These are phyloP conservation scores for Tiphia femorata DNA, from an alignment of 2,888 invertebrate genomes.

Conservation along the genomic window DNA sequence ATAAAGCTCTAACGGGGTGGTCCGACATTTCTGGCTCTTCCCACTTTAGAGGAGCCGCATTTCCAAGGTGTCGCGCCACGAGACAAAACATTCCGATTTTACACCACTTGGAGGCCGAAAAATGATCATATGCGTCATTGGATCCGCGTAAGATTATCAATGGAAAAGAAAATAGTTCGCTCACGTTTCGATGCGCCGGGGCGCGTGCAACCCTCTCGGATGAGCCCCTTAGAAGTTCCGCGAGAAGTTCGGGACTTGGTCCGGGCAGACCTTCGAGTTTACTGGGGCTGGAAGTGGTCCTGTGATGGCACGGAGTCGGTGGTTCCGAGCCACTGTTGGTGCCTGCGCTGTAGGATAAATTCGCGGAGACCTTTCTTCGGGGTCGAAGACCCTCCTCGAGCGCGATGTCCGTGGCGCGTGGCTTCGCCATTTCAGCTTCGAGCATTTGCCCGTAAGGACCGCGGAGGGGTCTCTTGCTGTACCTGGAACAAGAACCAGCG, in stretches of 20 bases:
- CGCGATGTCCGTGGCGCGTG: slow-evolving; percentile 68
- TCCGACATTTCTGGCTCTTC: too few relatives aligned
- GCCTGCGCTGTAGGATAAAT: slow-evolving; percentile 67
- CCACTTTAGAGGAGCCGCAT: too few relatives aligned
- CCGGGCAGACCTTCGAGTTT: slow-evolving; percentile 77
- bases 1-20: too few relatives aligned
- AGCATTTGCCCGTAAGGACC: slow-evolving; percentile 86
- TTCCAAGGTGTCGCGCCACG: too few relatives aligned
- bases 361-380: slow-evolving; percentile 75
- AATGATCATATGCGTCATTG: not conserved
- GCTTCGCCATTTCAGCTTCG: slow-evolving; percentile 85
- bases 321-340: slow-evolving; percentile 63
- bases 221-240: slow-evolving; percentile 83
- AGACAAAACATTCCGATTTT: too few relatives aligned
- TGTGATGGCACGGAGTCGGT: slow-evolving; percentile 77
- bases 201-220: slow-evolving; percentile 79
- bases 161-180: too few relatives aligned
- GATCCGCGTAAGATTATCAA: not conserved
- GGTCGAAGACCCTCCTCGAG: slow-evolving; percentile 65
- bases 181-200: slow-evolving; percentile 61
- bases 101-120: too few relatives aligned
- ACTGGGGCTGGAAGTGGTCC: slow-evolving; percentile 85
- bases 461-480: slow-evolving; percentile 81
- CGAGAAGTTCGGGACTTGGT: slow-evolving; percentile 78
- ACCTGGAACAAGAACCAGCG: too few relatives aligned